Evolutionary conservation across 2,113 vertebrate species (phyloP), one percentile per base, ranked within the genome.

Genomic region (Dipodomys spectabilis): DNA sequence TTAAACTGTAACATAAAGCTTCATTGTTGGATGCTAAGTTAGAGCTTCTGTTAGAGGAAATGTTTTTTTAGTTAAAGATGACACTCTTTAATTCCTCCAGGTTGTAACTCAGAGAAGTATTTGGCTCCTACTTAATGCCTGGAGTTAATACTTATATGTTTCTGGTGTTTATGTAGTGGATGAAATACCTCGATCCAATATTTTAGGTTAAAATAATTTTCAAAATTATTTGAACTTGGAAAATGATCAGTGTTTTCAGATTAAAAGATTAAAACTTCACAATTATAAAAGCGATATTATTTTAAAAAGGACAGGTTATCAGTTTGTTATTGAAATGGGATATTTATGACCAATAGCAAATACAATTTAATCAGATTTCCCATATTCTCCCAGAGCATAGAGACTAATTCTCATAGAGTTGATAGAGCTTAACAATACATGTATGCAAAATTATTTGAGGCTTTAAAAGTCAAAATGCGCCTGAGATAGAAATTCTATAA

Each of bases 361-460:
- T 22, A 53, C 8, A 35, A 25, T 62, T 32, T 74, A 60, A 62
- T 4, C 68, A 7, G 6, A 64, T 77, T 72, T 68, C 16, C n/a
- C 35, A 23, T 39, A 57, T 4, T 91, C 69, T 11, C 78, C 3
- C 6, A 80, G 8, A n/a, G 79, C 68, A 82, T 57, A 79, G 89
- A 82, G 6, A 81, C 39, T 72, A 30, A 8, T 92, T 92, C 5
- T 90, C 7, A 57, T 35, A n/a, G 20, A 16, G 5, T 90, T 7
- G 19, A 6, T 18, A 71, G 2, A 7, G 1, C 11, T 49, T 83
- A 30, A 81, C 11, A 95, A 71, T 60, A 91, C 19, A 80, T 74
- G 89, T 60, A 15, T 94, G 5, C 30, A 32, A 20, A 30, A 65
- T 88, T 73, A 85, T 78, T 91, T 84, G 64, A 88, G 78, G 44